Conservation (phyloP, 1,140 invertebrate species). For the Bilobella aurantiaca region DNA sequence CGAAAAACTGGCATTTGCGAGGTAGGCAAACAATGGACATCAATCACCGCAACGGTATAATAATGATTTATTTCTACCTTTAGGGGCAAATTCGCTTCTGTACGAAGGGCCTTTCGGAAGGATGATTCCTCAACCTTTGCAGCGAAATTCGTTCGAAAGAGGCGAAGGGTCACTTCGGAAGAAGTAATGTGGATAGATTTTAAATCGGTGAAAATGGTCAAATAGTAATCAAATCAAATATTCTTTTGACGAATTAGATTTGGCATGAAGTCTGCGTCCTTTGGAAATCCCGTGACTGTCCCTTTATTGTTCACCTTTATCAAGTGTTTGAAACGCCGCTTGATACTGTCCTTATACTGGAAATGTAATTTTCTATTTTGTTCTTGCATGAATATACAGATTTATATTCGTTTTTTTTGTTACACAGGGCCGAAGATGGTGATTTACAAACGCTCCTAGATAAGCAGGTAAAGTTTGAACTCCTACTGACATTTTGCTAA, state of each 20-base stretch:
- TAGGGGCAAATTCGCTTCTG: conserved; percentile 34
- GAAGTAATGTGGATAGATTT: conserved; percentile 19
- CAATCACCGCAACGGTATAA: neutral
- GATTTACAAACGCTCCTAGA: conserved; percentile 34
- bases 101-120: conserved; percentile 23
- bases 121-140: conserved; percentile 26
- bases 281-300: conserved; percentile 32
- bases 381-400: neutral
- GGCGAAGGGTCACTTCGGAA: conserved; percentile 28
- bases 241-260: conserved; percentile 20
- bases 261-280: conserved; percentile 34
- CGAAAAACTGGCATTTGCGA: conserved; percentile 32
- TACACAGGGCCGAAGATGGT: conserved; percentile 31
- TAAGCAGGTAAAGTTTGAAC: conserved; percentile 17
- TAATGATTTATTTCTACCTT: neutral
- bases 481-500: no score
- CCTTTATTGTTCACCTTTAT: conserved; percentile 31
- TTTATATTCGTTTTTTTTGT: conserved; percentile 6
- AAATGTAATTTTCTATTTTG: conserved; percentile 27
- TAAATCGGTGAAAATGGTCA: conserved; percentile 3
- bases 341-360: conserved; percentile 31
- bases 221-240: conserved; percentile 6
- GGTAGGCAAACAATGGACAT: conserved; percentile 16
- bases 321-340: conserved; percentile 34
- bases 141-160: conserved; percentile 33